Percentiles rank a stretch among this genome's conserved stretches.
These are phyloP conservation scores for Galeopterus variegatus DNA, from an alignment of 2,113 vertebrate species.

Conservation along the genomic window DNA sequence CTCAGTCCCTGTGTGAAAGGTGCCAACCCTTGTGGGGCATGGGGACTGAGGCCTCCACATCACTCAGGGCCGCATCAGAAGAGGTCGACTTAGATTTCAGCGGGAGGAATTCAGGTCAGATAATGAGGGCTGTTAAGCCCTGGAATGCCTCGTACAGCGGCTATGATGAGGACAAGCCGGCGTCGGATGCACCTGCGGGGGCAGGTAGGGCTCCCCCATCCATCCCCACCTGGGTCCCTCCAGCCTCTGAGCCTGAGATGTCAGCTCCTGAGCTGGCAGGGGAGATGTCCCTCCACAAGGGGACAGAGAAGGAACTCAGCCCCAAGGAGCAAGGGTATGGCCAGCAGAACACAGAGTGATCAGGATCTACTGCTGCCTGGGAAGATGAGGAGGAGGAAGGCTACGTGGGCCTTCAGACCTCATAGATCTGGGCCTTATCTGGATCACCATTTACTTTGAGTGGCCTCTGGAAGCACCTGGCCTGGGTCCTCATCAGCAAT, in stretches of 20 bases:
- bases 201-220: too few species aligned
- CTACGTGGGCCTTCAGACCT: accelerated
- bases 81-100: slow-evolving; percentile 4
- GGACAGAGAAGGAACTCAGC: not conserved
- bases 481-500: not conserved
- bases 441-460: accelerated
- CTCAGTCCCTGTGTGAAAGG: accelerated
- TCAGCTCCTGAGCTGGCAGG: not conserved
- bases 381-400: not conserved
- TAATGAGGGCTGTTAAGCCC: slow-evolving; percentile 61
- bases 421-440: accelerated
- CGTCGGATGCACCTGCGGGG: accelerated
- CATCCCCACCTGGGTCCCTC: not conserved
- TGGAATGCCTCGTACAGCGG: not conserved
- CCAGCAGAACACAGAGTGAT: accelerated
- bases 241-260: not conserved
- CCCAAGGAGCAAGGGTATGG: accelerated
- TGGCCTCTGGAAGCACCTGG: not conserved
- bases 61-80: not conserved
- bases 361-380: accelerated
- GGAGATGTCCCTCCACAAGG: not conserved
- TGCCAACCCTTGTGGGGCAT: accelerated
- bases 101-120: slow-evolving; percentile 78
- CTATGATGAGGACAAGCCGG: not conserved
- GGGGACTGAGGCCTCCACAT: accelerated